Conservation (phyloP, 2,797 vertebrate species). For the Sus cebifrons region DNA sequence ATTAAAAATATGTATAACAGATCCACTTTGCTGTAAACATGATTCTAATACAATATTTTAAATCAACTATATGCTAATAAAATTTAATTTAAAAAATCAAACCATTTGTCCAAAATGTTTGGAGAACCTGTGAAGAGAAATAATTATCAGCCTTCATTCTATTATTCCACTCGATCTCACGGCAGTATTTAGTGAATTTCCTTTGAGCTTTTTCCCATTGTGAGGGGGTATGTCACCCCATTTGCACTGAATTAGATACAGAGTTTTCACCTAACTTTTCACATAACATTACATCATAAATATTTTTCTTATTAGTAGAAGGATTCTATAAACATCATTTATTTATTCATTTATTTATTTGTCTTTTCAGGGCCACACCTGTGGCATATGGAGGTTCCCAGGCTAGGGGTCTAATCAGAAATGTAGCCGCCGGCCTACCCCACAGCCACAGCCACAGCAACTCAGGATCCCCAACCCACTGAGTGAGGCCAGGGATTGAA, state of each 20-base stretch:
- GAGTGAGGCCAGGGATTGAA: too few relatives aligned
- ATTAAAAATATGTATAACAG: too few relatives aligned
- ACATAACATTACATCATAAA: neutral
- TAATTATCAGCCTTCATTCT: neutral
- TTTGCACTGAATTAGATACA: neutral
- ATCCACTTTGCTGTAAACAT: too few relatives aligned
- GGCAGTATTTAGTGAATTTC: neutral
- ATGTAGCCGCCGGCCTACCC: too few relatives aligned
- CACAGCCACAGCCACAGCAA: too few relatives aligned
- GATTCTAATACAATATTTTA: too few relatives aligned
- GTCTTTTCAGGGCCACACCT: too few relatives aligned
- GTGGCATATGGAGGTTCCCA: too few relatives aligned
- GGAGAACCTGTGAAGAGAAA: neutral
- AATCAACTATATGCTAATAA: too few relatives aligned
- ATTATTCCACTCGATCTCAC: fast-evolving
- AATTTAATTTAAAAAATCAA: neutral
- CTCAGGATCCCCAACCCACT: too few relatives aligned
- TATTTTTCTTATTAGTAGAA: neutral
- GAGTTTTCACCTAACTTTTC: neutral
- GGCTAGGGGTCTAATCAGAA: too few relatives aligned
- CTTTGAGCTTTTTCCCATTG: neutral
- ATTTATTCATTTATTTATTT: too few relatives aligned
- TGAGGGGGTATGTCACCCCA: neutral
- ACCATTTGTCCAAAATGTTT: neutral
- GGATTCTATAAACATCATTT: neutral